Conservation (phyloP, 2,113 vertebrate species). For the Trochalopteron elliotii region DNA sequence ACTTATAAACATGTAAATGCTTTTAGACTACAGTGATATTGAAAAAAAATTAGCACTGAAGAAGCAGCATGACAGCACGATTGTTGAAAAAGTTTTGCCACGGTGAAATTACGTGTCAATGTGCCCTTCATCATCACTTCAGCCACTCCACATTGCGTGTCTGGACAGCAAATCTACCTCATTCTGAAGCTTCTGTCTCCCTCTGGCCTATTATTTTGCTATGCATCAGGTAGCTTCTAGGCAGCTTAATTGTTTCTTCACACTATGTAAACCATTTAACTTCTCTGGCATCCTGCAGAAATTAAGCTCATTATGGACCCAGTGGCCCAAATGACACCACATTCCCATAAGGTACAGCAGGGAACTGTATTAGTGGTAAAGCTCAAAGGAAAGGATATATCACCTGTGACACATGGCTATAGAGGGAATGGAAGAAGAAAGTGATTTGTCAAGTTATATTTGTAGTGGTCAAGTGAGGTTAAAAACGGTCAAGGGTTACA, state of each 20-base stretch:
- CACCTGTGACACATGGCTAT: background rate
- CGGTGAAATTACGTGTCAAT: background rate
- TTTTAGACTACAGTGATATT: background rate
- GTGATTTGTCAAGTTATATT: background rate
- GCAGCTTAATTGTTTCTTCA: slow-evolving; percentile 48
- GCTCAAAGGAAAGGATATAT: background rate
- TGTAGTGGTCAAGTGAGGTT: background rate
- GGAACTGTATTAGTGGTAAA: background rate
- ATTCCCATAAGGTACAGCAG: slow-evolving; percentile 3
- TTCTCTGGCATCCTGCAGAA: slow-evolving; percentile 26
- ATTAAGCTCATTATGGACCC: slow-evolving; percentile 28
- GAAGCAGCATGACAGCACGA: background rate
- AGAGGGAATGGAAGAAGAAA: background rate
- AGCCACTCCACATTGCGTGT: background rate
- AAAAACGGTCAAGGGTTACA: background rate
- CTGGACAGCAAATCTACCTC: background rate
- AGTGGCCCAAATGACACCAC: slow-evolving; percentile 16
- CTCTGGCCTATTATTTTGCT: slow-evolving; percentile 30
- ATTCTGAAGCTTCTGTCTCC: background rate
- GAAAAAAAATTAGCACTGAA: background rate
- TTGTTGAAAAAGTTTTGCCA: background rate
- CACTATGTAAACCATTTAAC: slow-evolving; percentile 53
- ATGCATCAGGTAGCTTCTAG: background rate
- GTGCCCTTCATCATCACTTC: background rate
- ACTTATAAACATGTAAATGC: background rate